A percentile compares a stretch with the other conserved stretches of the same genome.
These are phyloP conservation scores for Serranus cabrilla DNA, from an alignment of 2,797 vertebrate species.

Conservation along the genomic window DNA sequence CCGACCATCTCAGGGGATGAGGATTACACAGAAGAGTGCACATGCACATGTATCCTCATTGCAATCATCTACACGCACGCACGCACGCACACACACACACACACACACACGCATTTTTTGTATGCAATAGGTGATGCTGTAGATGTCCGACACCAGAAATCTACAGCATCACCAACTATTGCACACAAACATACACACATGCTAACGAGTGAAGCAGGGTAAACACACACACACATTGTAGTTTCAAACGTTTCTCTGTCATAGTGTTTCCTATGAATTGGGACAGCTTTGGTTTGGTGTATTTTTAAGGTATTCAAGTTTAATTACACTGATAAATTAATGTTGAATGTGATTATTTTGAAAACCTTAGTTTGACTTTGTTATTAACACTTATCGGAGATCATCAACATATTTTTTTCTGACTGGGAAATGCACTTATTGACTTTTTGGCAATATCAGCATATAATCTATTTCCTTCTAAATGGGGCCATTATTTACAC, in stretches of 20 bases:
- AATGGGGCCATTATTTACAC: too few relatives aligned
- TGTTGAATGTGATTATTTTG: background rate
- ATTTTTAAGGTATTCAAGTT: conserved; percentile 6
- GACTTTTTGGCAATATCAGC: too few relatives aligned
- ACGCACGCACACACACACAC: background rate
- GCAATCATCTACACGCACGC: conserved; percentile 20
- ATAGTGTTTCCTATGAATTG: background rate
- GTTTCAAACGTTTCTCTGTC: background rate
- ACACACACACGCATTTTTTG: too few relatives aligned
- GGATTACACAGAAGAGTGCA: conserved; percentile 41
- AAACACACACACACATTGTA: conserved; percentile 2
- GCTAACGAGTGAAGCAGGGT: conserved; percentile 3
- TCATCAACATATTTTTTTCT: background rate
- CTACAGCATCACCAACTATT: background rate
- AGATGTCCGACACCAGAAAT: too few relatives aligned
- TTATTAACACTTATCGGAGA: background rate
- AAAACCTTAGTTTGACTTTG: background rate
- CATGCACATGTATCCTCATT: conserved; percentile 5
- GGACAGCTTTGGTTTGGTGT: background rate
- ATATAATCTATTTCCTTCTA: too few relatives aligned
- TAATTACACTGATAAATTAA: conserved; percentile 3
- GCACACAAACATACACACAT: background rate
- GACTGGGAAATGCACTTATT: too few relatives aligned
- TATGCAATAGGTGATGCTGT: too few relatives aligned
- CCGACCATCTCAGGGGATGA: conserved; percentile 37